These are phyloP conservation scores for Sarotherodon lohbergeri DNA, from an alignment of 2,113 vertebrate species.

Conservation along the genomic window DNA sequence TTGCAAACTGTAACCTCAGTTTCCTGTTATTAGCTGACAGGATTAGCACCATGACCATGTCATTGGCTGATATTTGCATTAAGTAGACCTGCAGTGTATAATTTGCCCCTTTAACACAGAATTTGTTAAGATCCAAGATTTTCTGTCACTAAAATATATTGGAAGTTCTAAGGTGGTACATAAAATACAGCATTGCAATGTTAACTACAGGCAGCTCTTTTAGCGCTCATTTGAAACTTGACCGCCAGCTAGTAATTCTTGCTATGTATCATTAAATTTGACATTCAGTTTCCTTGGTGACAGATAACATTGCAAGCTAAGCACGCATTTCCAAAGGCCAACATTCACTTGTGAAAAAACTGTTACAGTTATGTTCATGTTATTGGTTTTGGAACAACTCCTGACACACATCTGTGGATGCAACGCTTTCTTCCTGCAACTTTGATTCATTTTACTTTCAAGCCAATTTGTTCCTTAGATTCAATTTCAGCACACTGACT, in stretches of 20 bases:
- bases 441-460: slow-evolving; percentile 30
- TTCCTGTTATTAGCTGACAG: not conserved
- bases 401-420: not conserved
- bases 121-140: not conserved
- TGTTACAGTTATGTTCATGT: not conserved
- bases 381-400: not conserved
- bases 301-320: not conserved
- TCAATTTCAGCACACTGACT: slow-evolving; percentile 46
- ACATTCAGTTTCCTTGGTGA: not conserved
- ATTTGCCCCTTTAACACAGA: not conserved
- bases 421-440: not conserved
- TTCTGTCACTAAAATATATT: not conserved
- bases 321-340: not conserved
- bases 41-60: not conserved
- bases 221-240: not conserved
- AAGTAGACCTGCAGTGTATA: not conserved
- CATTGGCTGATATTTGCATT: not conserved
- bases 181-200: not conserved
- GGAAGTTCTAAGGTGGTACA: not conserved
- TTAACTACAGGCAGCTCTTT: not conserved
- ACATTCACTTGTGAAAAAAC: not conserved
- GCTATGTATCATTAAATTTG: not conserved
- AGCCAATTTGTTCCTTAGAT: slow-evolving; percentile 35
- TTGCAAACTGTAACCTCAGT: not conserved
- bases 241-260: not conserved